phyloP scores from a whole-genome alignment of 2,113 vertebrate species.

The Neofelis nebulosa region DNA sequence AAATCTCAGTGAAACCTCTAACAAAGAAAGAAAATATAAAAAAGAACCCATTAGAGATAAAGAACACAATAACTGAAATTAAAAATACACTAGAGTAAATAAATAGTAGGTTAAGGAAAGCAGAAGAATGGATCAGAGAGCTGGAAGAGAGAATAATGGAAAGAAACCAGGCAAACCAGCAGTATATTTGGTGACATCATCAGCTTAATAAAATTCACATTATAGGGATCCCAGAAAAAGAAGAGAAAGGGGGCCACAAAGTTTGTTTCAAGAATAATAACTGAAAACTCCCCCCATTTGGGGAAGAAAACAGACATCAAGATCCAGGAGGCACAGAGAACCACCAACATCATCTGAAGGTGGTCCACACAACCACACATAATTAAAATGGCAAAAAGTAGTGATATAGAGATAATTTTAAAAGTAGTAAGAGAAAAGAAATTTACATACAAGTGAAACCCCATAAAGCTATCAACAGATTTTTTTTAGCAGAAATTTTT shows the following conservation, averaged over 20 bases:
- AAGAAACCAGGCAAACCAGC: background rate
- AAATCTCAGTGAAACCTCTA: background rate
- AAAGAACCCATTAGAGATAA: background rate
- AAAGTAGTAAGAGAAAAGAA: no score
- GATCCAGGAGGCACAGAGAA: no score
- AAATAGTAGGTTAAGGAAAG: background rate
- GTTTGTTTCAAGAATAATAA: no score
- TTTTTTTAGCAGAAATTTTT: no score
- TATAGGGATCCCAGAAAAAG: background rate
- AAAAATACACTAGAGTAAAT: background rate
- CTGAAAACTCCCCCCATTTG: no score
- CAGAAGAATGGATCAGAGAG: background rate
- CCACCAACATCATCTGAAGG: no score
- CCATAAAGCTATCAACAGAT: no score
- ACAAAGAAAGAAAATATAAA: background rate
- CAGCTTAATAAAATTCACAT: background rate
- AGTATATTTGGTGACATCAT: background rate
- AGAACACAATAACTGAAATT: background rate
- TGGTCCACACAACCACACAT: no score
- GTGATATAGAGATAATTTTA: no score
- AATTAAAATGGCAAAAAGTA: no score
- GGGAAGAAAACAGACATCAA: no score
- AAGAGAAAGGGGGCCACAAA: background rate
- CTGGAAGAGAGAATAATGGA: background rate
- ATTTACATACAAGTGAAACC: no score